Percentiles rank a stretch among this genome's conserved stretches.
These are phyloP conservation scores for Dendropsophus ebraccatus DNA, from an alignment of 2,113 vertebrate species.

Conservation along the genomic window DNA sequence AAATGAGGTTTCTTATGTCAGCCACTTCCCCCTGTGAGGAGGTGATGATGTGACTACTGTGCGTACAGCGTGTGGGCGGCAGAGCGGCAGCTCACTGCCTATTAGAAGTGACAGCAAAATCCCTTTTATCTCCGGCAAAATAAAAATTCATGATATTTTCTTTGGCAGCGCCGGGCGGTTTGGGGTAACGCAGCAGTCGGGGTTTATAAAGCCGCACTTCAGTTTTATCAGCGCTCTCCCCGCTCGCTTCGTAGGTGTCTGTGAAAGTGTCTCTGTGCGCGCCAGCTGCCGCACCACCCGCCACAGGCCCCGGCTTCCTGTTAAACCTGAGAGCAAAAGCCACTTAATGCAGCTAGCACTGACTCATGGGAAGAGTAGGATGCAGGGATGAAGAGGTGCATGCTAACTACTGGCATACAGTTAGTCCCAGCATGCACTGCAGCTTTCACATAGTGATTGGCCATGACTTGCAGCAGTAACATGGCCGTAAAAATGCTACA, in stretches of 20 bases:
- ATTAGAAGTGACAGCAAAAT: constrained; percentile 53
- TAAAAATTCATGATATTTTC: constrained; percentile 44
- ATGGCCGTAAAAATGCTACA: too few species aligned
- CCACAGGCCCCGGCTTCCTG: neutral
- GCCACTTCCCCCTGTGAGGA: neutral
- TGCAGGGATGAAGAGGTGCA: neutral
- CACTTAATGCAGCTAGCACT: neutral
- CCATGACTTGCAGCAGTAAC: too few species aligned
- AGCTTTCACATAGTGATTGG: neutral
- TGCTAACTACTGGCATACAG: neutral
- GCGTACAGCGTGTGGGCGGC: constrained; percentile 10
- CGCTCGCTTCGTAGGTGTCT: neutral
- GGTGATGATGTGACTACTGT: constrained; percentile 53
- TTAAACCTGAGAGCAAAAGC: neutral
- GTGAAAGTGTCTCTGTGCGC: neutral
- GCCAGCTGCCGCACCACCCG: neutral
- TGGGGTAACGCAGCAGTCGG: constrained; percentile 15
- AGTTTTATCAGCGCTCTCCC: neutral
- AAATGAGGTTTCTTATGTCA: neutral
- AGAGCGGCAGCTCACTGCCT: neutral
- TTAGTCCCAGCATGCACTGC: neutral
- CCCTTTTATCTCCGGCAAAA: constrained; percentile 54
- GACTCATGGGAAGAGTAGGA: neutral
- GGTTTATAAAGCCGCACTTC: constrained; percentile 18
- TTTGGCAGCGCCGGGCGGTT: constrained; percentile 22